Evolutionary conservation across 2,888 invertebrate species (phyloP).

Genomic region (Lumbricus terrestris): DNA sequence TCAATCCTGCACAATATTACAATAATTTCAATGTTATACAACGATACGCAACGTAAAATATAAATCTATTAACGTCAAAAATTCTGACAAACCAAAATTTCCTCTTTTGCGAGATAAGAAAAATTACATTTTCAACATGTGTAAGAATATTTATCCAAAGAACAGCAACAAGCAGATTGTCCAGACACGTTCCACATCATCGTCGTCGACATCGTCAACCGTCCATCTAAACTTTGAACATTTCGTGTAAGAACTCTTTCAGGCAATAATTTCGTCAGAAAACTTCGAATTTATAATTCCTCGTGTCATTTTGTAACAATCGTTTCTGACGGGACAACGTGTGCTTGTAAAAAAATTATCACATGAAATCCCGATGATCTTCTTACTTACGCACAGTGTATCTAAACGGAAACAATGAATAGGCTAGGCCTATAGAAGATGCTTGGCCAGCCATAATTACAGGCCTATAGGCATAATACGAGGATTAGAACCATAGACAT

Average conservation of each 20-base stretch:
- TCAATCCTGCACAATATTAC: neutral
- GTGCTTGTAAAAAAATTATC: neutral
- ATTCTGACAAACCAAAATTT: neutral
- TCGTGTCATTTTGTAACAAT: neutral
- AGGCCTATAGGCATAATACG: too few relatives aligned
- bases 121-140: neutral
- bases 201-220: constrained; percentile 3
- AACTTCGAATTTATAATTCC: neutral
- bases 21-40: neutral
- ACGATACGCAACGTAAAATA: neutral
- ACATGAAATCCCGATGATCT: neutral
- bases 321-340: neutral
- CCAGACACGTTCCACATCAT: constrained; percentile 3
- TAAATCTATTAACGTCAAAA: neutral
- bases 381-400: neutral
- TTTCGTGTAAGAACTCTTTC: neutral
- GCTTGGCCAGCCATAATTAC: too few relatives aligned
- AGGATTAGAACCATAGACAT: too few relatives aligned
- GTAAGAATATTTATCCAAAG: neutral
- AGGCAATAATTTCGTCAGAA: neutral
- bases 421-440: neutral
- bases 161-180: neutral
- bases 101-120: neutral
- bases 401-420: neutral
- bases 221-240: neutral